Evolutionary conservation across 2,888 invertebrate species (phyloP), one percentile per base, ranked within the genome.

Genomic region (Cabera pusaria): DNA sequence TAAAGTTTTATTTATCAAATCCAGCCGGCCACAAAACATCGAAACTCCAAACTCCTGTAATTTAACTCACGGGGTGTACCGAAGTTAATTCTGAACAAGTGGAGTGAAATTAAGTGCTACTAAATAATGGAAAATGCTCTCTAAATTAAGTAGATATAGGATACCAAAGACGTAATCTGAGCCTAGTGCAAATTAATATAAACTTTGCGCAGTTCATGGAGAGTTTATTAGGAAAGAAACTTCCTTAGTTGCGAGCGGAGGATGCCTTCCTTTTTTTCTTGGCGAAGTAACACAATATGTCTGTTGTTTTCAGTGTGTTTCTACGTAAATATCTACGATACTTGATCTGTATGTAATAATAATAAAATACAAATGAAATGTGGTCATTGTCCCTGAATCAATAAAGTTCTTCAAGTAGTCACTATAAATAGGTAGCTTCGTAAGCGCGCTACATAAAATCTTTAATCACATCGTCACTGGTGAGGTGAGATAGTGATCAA

Each of bases 1-100:
- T 29, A 42, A 50, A 53, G 50, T 53, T 53, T 53, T 50, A 50
- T 53, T 53, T 53, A 50, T 53, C 50, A 50, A 53, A 44, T 44
- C 39, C 44, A 32, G 24, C 25, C 35, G 39, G 39, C 44, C 39
- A 44, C 44, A 44, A 44, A 44, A 44, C 44, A 44, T 44, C 32
- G 39, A 21, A 44, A 53, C 53, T 53, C 42, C 34, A 27, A 53
- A 53, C 53, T 50, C 48, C 40, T 35, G 46, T 53, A 37, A 46
- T 50, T 50, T 53, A 53, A 53, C 53, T 53, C 50, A 46, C 46
- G 45, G 50, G 39, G 47, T 44, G 44, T 48, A 45, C 52, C 42
- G 44, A 44, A 50, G 50, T 50, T 53, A 50, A 53, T 53, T 50
- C 50, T 35, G 44, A 53, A 46, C 53, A 53, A 53, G 53, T 53